These are phyloP conservation scores for Nomada flava DNA, from an alignment of 2,888 invertebrate species.

Conservation along the genomic window DNA sequence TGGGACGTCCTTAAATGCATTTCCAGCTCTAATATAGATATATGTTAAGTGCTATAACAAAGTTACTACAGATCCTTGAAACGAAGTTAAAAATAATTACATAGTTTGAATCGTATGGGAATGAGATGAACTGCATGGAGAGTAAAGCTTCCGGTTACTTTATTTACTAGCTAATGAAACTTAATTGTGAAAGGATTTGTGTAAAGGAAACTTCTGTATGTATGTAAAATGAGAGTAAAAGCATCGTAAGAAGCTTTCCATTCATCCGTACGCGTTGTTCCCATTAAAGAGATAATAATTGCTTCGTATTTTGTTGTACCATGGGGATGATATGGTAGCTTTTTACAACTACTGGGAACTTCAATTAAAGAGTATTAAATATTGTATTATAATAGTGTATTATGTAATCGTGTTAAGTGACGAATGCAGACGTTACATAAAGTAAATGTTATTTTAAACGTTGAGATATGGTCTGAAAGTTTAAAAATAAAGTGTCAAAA, in stretches of 20 bases:
- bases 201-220: slow-evolving; percentile 48
- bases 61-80: slow-evolving; percentile 43
- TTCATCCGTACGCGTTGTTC: slow-evolving; percentile 41
- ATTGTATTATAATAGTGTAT: slow-evolving; percentile 82
- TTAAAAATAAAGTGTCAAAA: slow-evolving; percentile 53
- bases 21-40: slow-evolving; percentile 53
- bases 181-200: slow-evolving; percentile 21
- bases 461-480: slow-evolving; percentile 62
- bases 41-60: slow-evolving; percentile 41
- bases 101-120: slow-evolving; percentile 24
- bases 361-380: slow-evolving; percentile 80
- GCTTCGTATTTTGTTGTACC: slow-evolving; percentile 40
- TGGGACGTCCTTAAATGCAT: slow-evolving; percentile 77
- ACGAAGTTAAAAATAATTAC: slow-evolving; percentile 53
- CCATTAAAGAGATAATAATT: slow-evolving; percentile 34
- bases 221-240: slow-evolving; percentile 63
- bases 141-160: slow-evolving; percentile 69
- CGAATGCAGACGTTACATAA: slow-evolving; percentile 69
- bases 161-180: slow-evolving; percentile 29
- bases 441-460: slow-evolving; percentile 62
- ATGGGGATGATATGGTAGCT: slow-evolving; percentile 69
- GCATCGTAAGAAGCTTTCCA: slow-evolving; percentile 60
- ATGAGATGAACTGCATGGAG: slow-evolving; percentile 32
- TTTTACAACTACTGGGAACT: slow-evolving; percentile 70
- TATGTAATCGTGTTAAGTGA: slow-evolving; percentile 78